phyloP scores from a whole-genome alignment of 2,113 vertebrate genomes.

The Mus musculus region GRCm39 chr14:22028001-22028500 shows the following conservation, averaged over 20 bases:
- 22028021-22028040: neutral
- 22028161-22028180: neutral
- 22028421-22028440: neutral
- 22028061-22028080: neutral
- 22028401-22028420: neutral
- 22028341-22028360: neutral
- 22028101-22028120: neutral
- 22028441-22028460: neutral
- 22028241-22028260: neutral
- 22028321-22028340: neutral
- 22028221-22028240: neutral
- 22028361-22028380: neutral
- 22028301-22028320: neutral
- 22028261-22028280: neutral
- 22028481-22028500: neutral
- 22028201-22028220: neutral
- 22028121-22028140: neutral
- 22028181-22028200: neutral
- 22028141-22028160: neutral
- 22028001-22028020: neutral
- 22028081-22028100: neutral
- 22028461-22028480: neutral
- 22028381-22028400: neutral
- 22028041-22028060: neutral
- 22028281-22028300: neutral